These are phyloP conservation scores for Trididemnum clinides DNA, from an alignment of 23 tunicate genomes.

Conservation along the genomic window DNA sequence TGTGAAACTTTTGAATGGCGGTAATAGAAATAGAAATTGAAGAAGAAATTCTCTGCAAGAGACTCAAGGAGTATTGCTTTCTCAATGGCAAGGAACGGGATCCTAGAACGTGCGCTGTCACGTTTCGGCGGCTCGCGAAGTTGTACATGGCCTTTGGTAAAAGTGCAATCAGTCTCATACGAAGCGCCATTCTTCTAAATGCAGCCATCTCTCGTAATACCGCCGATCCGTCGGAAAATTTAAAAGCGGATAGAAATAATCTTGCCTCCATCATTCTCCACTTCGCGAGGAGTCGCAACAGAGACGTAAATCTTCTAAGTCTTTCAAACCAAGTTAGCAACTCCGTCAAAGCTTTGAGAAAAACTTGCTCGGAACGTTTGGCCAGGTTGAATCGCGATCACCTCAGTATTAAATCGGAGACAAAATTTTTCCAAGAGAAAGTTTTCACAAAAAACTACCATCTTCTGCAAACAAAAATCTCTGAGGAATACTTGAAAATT, in stretches of 20 bases:
- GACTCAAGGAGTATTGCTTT: background rate
- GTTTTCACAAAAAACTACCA: background rate
- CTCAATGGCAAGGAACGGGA: background rate
- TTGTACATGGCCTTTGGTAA: background rate
- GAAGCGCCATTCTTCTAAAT: background rate
- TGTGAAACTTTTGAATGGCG: no score
- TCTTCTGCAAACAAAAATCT: background rate
- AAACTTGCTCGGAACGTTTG: background rate
- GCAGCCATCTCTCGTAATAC: background rate
- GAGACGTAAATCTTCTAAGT: background rate
- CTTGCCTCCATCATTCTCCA: background rate
- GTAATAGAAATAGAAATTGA: no score
- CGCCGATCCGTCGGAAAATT: no score
- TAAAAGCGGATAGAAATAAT: background rate
- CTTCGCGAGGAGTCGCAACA: background rate
- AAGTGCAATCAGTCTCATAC: background rate
- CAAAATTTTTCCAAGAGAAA: background rate
- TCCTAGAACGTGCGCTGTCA: background rate
- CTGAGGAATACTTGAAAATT: constrained; percentile 23
- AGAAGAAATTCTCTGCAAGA: background rate
- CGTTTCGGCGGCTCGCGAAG: background rate
- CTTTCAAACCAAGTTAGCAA: background rate
- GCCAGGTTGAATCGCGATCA: background rate
- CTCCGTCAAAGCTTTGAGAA: background rate
- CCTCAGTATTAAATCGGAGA: background rate